Evolutionary conservation across 2,113 vertebrate species (phyloP), one percentile per base, ranked within the genome.

Genomic region (Pyrgilauda ruficollis): DNA sequence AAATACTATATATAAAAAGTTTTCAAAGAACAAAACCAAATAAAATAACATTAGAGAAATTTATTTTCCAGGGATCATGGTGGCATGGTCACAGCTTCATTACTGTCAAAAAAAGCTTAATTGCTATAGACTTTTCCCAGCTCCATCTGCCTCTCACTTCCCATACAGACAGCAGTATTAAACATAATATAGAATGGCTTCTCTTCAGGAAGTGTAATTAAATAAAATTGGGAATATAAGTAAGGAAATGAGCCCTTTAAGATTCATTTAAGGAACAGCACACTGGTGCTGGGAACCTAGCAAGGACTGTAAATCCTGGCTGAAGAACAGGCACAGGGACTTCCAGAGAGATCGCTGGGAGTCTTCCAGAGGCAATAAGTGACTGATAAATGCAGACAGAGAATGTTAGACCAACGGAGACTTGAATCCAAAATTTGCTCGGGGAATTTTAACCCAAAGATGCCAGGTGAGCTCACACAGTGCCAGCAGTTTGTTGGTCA

Each of bases 171-270:
- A 79, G 49, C 67, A 88, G 28, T 8, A 58, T 83, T 88, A 73
- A 68, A 91, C 90, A 93, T 94, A 96, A 97, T 96, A 79, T 13
- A 75, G 59, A 97, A 96, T 33, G 53, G 50, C 59, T 91, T 95
- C 85, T 97, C 84, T 91, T 96, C 90, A 85, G 92, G 85, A 94
- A 93, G 27, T 39, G 82, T 94, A 96, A 95, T 96, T 96, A 96
- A 93, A 94, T 90, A 97, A 93, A 95, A 96, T 80, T 83, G 75
- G 55, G 90, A 85, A 84, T 85, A 93, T 85, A 97, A 92, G 75
- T 69, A 94, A 94, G 88, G 85, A 94, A 95, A 94, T 95, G 78
- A 94, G 82, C 63, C 92, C 82, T 96, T 76, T 76, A 94, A 95
- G 95, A 88, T 87, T 90, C 53, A 94, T 91, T 97, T 88, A 96